Evolutionary conservation across 2,797 vertebrate species (phyloP), one percentile per base, ranked within the genome.

Genomic region (Erethizon dorsatum): DNA sequence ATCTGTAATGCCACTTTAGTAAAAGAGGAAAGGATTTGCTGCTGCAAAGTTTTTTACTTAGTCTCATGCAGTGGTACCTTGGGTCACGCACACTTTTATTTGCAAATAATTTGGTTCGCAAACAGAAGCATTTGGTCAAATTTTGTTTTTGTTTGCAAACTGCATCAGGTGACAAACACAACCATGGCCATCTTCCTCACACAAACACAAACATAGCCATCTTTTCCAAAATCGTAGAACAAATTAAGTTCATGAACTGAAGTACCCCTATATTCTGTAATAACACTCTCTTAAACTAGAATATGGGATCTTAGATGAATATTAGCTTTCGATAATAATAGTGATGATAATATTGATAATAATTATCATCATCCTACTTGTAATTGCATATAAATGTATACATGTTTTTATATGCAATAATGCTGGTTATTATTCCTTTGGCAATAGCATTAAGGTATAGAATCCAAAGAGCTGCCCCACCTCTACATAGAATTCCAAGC

Each of bases 11-110:
- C 37, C 24, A 93, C 59, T 86, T 89, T 71, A 86, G 17, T 83
- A 92, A 97, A 97, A 0, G 22, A 95, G 57, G 77, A 71, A 89
- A 94, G 52, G 20, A 95, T 65, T 96, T 92, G 37, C 75, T 69
- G 28, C 75, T 41, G 15, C 41, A 22, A 45, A 28, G 26, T 78
- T 45, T 52, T 52, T 65, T 93, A 82, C 47, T 69, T 86, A 56
- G 13, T 67, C 63, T 88, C 3, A 89, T 28, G 14, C 12, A 28
- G 71, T 75, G 20, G 69, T 41, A 71, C 37, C 69, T 71, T 71
- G 20, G n/a, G 24, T 71, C 37, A 41, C 18, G 10, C 4, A 71
- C 10, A 13, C 18, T 69, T 37, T 69, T 69, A 7, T 69, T 69
- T 71, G 22, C 41, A 26, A 26, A 45, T 41, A 73, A 14, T 73